Base-by-base conservation (phyloP, 1,140 invertebrate species). In the Littorina saxatilis region DNA sequence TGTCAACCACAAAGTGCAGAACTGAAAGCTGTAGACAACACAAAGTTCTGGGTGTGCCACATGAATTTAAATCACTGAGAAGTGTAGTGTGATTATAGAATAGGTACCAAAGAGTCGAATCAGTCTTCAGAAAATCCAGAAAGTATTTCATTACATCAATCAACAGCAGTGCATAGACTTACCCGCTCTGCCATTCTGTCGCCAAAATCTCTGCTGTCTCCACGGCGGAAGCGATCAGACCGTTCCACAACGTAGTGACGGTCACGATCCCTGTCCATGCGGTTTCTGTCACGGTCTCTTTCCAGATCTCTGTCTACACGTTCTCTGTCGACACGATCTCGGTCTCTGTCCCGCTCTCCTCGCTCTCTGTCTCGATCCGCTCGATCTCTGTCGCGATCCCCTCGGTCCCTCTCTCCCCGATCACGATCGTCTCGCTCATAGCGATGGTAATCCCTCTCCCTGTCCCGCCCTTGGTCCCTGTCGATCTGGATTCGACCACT, bases 401-500 rank as follows among this genome's bases (percentile, higher is more conserved):
- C 84, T 27, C 80, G 58, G 43, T 86, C 82, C n/a, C 74, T 27
- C 13, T 63, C 73, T 3, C 68, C 74, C 27, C 87, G 83, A 20
- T 89, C 85, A 29, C 83, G 74, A 81, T 87, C 87, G 75, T 89
- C 86, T 58, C 89, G 83, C 35, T 91, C 86, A 81, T 79, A 87
- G 5, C 86, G 63, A 74, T 84, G 79, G 35, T 68, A 70, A 35
- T 90, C 90, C 68, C 89, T 80, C 47, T 89, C 80, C 39, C 84
- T 75, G 20, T 85, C 86, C 93, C 94, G 84, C 93, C 93, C 93
- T 94, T 94, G 87, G 94, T 94, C 90, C 50, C 96, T 94, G 68
- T 95, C 94, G 78, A 94, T 94, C 85, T 96, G 93, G 74, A 97
- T 96, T 9, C 96, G 94, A 0, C 96, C 96, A 86, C 96, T 96